Base-by-base conservation (phyloP, 2,888 invertebrate genomes). In the Zelleria hepariella region DNA sequence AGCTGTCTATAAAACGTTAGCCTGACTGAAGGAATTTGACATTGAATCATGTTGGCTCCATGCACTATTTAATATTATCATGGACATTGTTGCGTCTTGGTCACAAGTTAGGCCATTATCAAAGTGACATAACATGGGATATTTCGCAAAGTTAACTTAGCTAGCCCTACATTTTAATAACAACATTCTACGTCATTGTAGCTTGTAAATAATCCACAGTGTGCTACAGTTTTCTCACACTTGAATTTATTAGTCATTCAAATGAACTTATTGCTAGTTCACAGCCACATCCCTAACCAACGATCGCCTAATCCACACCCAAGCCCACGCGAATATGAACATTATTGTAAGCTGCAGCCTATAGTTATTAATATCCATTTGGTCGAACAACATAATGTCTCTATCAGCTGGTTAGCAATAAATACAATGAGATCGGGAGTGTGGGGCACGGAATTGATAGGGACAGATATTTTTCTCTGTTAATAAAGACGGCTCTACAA, bases 351-450 rank as follows among this genome's bases (percentile, higher is more conserved):
- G 72, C 68, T 67, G 68, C 73, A 72, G 75, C 76, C 73, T 70
- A 42, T 63, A 63, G 79, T 78, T 83, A 85, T 85, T 83, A 85
- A 86, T 86, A 83, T 85, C 84, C 82, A 78, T 82, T 82, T 80
- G 75, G 73, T 42, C 75, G 72, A 70, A 72, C 72, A 72, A 70
- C 72, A 75, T 75, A 80, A 86, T 81, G 82, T 84, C 84, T 85
- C 84, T 85, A 86, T 86, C 85, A 86, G 78, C 76, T 75, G 65
- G 70, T 71, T 68, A 72, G 75, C 77, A 75, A 79, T 83, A 82
- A 83, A 82, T 78, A 75, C 70, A 32, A 64, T 66, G 63, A 67
- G 68, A 2, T 42, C 32, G 32, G 67, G 67, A 55, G 67, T 20
- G 51, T 21, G 51, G 42, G 18, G 5, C 8, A 23, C 21, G 8